Evolutionary conservation across 2,888 invertebrate species (phyloP).

Genomic region (Lacanobia oleracea): DNA sequence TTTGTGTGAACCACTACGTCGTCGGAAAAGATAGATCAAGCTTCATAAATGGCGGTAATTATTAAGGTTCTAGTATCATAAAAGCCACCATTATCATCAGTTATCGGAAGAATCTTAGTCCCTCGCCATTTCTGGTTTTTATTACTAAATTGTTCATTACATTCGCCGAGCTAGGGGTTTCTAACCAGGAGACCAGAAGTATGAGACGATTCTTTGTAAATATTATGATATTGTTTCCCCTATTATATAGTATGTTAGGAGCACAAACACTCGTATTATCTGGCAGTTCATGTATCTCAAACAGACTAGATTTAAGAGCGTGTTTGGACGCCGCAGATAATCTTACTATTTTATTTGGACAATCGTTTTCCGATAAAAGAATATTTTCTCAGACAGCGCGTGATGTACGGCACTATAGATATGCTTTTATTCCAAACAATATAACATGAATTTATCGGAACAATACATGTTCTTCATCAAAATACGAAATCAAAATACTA

Average conservation of each 20-base stretch:
- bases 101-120: slow-evolving; percentile 18
- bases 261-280: neutral
- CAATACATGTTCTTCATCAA: neutral
- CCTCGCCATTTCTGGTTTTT: slow-evolving; percentile 7
- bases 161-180: neutral
- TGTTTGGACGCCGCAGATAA: slow-evolving; percentile 24
- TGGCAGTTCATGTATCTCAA: neutral
- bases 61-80: slow-evolving; percentile 8
- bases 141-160: slow-evolving; percentile 23
- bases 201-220: neutral
- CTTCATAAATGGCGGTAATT: slow-evolving; percentile 8
- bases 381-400: slow-evolving; percentile 20
- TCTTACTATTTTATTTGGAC: slow-evolving; percentile 28
- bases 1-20: slow-evolving; percentile 9
- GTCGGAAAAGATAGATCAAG: neutral
- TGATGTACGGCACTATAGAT: slow-evolving; percentile 20
- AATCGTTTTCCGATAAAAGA: slow-evolving; percentile 25
- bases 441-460: slow-evolving; percentile 12
- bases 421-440: slow-evolving; percentile 11
- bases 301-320: slow-evolving; percentile 18
- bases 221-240: neutral
- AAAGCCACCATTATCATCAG: slow-evolving; percentile 14
- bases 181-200: neutral
- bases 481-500: neutral
- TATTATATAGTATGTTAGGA: neutral